A percentile compares a stretch with the other conserved stretches of the same genome.
These are phyloP conservation scores for Aradophagus sp. DNA, from an alignment of 1,140 invertebrate species.

Conservation along the genomic window DNA sequence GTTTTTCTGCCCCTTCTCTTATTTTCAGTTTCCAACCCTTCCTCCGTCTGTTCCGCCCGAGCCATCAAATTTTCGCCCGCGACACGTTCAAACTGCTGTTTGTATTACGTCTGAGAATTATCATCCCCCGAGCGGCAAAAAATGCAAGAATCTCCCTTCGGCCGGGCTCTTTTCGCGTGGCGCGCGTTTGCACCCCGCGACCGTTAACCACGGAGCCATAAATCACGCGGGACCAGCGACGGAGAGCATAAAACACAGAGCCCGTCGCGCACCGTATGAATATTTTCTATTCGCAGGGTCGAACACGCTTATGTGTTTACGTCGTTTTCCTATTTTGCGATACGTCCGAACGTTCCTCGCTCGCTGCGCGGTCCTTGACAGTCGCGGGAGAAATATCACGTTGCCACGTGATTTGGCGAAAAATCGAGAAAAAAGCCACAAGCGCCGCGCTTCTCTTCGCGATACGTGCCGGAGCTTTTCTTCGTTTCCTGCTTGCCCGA, in stretches of 20 bases:
- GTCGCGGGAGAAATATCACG: conserved; percentile 27
- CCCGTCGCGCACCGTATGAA: conserved; percentile 44
- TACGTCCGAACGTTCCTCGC: conserved; percentile 49
- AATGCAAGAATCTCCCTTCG: conserved; percentile 40
- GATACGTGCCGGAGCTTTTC: too few relatives aligned
- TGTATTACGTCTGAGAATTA: conserved; percentile 26
- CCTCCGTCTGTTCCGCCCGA: not conserved
- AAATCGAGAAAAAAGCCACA: too few relatives aligned
- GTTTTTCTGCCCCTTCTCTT: conserved; percentile 9
- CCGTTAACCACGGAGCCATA: conserved; percentile 44
- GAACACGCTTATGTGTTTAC: conserved; percentile 54
- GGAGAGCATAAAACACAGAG: conserved; percentile 60
- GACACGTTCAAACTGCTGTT: conserved; percentile 25
- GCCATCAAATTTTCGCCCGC: conserved; percentile 4
- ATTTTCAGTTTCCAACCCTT: conserved; percentile 1
- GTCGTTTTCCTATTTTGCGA: conserved; percentile 58
- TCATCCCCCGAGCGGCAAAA: conserved; percentile 15
- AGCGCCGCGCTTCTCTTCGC: too few relatives aligned
- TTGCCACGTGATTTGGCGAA: conserved; percentile 19
- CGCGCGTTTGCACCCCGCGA: conserved; percentile 27
- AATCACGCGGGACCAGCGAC: conserved; percentile 47
- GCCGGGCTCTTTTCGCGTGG: conserved; percentile 20
- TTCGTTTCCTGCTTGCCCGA: too few relatives aligned
- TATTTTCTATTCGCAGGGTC: conserved; percentile 55
- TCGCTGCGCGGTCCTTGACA: conserved; percentile 37